These are phyloP conservation scores for Nymphalis io DNA, from an alignment of 1,140 invertebrate genomes.

Conservation along the genomic window DNA sequence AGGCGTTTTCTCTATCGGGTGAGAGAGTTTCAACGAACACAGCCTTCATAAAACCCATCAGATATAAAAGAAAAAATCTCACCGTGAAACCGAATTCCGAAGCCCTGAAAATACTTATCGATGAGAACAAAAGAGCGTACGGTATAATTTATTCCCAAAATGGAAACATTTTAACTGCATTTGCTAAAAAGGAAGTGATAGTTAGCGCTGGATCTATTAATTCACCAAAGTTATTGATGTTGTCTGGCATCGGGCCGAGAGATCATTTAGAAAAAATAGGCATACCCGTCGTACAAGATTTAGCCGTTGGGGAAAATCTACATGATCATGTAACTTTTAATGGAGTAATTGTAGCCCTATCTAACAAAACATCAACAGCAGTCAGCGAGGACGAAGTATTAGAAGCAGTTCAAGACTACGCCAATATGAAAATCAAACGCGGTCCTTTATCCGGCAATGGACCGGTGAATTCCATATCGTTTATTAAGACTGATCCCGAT, in stretches of 20 bases:
- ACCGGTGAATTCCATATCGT: slow-evolving; percentile 71
- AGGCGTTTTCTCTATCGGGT: slow-evolving; percentile 82
- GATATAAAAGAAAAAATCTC: slow-evolving; percentile 86
- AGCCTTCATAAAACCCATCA: slow-evolving; percentile 88
- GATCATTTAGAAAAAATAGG: slow-evolving; percentile 81
- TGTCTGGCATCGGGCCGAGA: slow-evolving; percentile 87
- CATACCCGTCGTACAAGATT: slow-evolving; percentile 83
- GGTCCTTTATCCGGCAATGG: slow-evolving; percentile 77
- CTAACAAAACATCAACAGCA: slow-evolving; percentile 84
- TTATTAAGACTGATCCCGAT: slow-evolving; percentile 73
- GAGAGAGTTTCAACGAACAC: slow-evolving; percentile 86
- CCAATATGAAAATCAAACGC: slow-evolving; percentile 44
- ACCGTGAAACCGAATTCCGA: slow-evolving; percentile 85
- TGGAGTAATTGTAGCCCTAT: slow-evolving; percentile 77
- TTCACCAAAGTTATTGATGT: slow-evolving; percentile 86
- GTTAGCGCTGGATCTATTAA: slow-evolving; percentile 82
- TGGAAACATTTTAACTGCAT: slow-evolving; percentile 76
- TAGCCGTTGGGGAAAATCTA: slow-evolving; percentile 88
- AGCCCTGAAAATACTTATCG: slow-evolving; percentile 86
- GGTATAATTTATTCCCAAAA: slow-evolving; percentile 54
- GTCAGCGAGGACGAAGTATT: slow-evolving; percentile 31
- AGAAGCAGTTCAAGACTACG: slow-evolving; percentile 27
- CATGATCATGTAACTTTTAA: slow-evolving; percentile 87
- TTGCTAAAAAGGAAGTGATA: slow-evolving; percentile 85
- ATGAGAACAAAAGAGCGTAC: slow-evolving; percentile 75